Evolutionary conservation across 2,888 invertebrate species (phyloP).

Genomic region (Campaea margaritaria): DNA sequence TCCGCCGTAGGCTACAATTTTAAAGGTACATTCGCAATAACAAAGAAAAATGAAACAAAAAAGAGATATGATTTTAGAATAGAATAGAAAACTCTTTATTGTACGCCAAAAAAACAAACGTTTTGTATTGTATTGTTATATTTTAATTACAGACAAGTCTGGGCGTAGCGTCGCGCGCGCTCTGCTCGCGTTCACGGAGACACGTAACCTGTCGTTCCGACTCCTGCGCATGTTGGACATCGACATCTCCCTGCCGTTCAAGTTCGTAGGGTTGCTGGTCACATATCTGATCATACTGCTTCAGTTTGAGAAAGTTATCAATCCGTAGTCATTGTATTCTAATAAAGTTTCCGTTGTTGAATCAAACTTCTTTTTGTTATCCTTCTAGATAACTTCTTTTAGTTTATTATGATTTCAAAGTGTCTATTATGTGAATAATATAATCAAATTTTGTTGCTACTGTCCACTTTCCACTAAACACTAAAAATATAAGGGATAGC

Average conservation of each 20-base stretch:
- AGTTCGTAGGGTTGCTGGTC: conserved; percentile 64
- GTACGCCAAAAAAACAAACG: no score
- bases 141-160: conserved; percentile 62
- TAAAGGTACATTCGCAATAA: no score
- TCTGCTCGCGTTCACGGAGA: conserved; percentile 66
- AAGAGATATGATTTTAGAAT: no score
- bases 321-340: conserved; percentile 37
- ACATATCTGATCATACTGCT: conserved; percentile 73
- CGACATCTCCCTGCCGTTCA: conserved; percentile 71
- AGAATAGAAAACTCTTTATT: no score
- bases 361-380: background rate
- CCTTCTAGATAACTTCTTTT: no score
- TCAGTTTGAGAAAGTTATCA: conserved; percentile 70
- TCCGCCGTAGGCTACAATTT: no score
- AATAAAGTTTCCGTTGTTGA: background rate
- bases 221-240: conserved; percentile 71
- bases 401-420: no score
- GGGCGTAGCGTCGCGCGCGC: conserved; percentile 67
- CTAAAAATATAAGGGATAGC: no score
- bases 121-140: no score
- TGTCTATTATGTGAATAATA: no score
- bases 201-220: conserved; percentile 67
- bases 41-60: no score
- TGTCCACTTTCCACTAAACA: no score
- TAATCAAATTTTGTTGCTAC: background rate